Base-by-base conservation (phyloP, 2,113 vertebrate genomes). In the Marcusenius ussheri region DNA sequence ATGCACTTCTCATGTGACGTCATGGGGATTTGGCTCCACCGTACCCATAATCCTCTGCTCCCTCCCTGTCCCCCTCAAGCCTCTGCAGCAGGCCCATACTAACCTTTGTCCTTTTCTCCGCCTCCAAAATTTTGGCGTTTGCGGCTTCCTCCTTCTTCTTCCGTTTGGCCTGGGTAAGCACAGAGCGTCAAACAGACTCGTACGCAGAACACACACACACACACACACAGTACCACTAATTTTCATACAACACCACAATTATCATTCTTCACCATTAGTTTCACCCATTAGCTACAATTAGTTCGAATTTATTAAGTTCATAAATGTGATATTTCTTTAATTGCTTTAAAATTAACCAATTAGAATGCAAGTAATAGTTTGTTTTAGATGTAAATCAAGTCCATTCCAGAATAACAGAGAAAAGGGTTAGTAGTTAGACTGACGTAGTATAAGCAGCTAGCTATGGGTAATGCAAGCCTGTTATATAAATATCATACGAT, bases 121-220 rank as follows among this genome's bases (percentile, higher is more conserved):
- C 98, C 93, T 99, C 98, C 96, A 99, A 90, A 96, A 99, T 98
- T 97, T 99, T 99, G 95, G 98, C 98, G 96, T 98, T 99, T 95
- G 98, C 98, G 45, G 96, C 98, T 96, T 99, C 98, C 95, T 99
- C 97, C 92, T 98, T 99, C 97, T 98, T 99, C 95, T 97, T 99
- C 94, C 98, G 97, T 97, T 99, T 99, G 90, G 98, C 98, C 98
- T 99, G 95, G 95, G 95, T 96, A 96, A 96, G 96, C 94, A 97
- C 96, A 97, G 96, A 93, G 96, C 0, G 21, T 84, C 21, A 19
- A 46, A n/a, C 46, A 45, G 15, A 84, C 39, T 21, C 85, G 24
- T 27, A 39, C 39, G 9, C 83, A 49, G 42, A 11, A 49, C 80
- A 90, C 93, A 39, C 91, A 91, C 91, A 93, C 93, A 91, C 92